Percentiles rank a stretch among this genome's conserved stretches.
Evolutionary conservation across 2,113 vertebrate species (phyloP).

Genomic region (Corythornis cristatus): DNA sequence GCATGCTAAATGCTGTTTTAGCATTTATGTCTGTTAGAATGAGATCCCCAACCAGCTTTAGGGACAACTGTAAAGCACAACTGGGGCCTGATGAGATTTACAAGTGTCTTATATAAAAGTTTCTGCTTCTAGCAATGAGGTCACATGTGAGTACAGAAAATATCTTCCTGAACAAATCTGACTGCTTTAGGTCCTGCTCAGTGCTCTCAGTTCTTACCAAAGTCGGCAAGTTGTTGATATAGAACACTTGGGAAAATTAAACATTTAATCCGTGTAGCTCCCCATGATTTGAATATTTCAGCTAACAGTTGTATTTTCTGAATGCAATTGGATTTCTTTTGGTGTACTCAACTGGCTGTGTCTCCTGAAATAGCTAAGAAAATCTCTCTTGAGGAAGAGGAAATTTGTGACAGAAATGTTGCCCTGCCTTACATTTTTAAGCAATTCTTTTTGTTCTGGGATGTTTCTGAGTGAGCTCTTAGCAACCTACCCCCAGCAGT

Average conservation of each 20-base stretch:
- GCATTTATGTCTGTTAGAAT: background rate
- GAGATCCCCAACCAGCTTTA: background rate
- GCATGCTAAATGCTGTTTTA: accelerated
- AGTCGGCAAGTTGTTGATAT: background rate
- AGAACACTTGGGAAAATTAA: background rate
- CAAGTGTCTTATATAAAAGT: background rate
- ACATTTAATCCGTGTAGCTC: no score
- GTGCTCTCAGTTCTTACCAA: background rate
- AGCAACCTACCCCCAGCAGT: constrained; percentile 32
- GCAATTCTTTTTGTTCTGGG: background rate
- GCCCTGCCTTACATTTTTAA: background rate
- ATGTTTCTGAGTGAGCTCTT: background rate
- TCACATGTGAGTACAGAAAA: background rate
- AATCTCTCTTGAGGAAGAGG: background rate
- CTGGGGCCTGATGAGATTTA: background rate
- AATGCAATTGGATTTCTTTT: background rate
- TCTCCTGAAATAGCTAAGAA: background rate
- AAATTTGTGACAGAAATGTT: background rate
- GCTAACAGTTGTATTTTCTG: background rate
- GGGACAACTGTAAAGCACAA: background rate
- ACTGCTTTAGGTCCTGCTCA: background rate
- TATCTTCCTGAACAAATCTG: background rate
- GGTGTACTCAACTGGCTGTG: background rate
- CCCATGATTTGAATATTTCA: background rate
- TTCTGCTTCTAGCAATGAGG: background rate